phyloP scores from a whole-genome alignment of 2,888 invertebrate genomes.

The Heliconius hortense region DNA sequence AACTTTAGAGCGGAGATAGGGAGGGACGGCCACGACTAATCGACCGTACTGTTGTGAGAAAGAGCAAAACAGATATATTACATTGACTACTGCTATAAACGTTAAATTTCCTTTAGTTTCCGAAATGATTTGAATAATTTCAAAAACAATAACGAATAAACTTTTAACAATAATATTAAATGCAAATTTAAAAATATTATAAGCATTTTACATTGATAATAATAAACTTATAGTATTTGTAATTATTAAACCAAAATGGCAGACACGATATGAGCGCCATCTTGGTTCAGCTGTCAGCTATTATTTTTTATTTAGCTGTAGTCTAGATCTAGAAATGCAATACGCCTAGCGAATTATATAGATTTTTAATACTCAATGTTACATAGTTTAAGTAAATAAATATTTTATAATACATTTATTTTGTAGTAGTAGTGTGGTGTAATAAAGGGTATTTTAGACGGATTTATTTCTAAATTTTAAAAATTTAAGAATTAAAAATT shows the following conservation, averaged over 20 bases:
- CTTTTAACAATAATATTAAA: slow-evolving; percentile 10
- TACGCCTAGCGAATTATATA: not conserved
- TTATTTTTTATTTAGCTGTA: not conserved
- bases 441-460: not conserved
- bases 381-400: not conserved
- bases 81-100: not conserved
- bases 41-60: not conserved
- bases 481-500: not conserved
- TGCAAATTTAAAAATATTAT: not conserved
- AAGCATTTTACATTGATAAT: not conserved
- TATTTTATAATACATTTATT: not conserved
- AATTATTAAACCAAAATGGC: slow-evolving; percentile 9
- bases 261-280: slow-evolving; percentile 2
- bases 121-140: not conserved
- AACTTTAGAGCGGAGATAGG: not conserved
- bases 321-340: not conserved
- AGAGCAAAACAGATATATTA: not conserved
- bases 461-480: not conserved
- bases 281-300: not conserved
- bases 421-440: not conserved
- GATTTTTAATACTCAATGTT: slow-evolving; percentile 3
- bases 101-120: not conserved
- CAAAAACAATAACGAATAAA: not conserved
- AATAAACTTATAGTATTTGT: not conserved
- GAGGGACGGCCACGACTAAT: no score